These are phyloP conservation scores for Platynereis dumerilii DNA, from an alignment of 2,888 invertebrate species.

Conservation along the genomic window DNA sequence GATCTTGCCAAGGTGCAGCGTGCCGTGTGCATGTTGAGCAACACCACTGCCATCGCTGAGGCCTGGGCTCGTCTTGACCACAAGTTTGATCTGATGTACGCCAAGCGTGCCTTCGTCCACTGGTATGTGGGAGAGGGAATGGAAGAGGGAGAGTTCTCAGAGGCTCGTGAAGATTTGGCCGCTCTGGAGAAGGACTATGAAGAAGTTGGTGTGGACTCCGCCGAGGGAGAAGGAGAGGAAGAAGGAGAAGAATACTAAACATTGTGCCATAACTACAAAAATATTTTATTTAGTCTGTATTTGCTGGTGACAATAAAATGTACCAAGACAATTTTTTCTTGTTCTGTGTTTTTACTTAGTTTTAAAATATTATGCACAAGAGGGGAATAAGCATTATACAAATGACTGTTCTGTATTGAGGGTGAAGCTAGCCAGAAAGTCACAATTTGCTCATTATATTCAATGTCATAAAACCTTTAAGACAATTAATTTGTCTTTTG, in stretches of 20 bases:
- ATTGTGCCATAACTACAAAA: no score
- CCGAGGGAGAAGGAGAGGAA: constrained; percentile 14
- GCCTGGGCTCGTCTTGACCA: constrained; percentile 25
- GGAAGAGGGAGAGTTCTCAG: constrained; percentile 23
- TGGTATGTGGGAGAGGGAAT: constrained; percentile 23
- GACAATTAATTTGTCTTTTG: no score
- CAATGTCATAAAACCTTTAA: no score
- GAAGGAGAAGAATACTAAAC: constrained; percentile 13
- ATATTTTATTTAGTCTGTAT: no score
- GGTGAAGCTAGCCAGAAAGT: no score
- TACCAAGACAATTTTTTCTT: no score
- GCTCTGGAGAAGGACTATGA: constrained; percentile 23
- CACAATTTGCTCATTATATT: no score
- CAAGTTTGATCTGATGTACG: constrained; percentile 23
- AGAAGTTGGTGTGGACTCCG: constrained; percentile 15
- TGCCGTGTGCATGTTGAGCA: constrained; percentile 78
- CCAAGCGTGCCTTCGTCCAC: constrained; percentile 24
- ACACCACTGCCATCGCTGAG: constrained; percentile 23
- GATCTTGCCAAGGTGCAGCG: constrained; percentile 77
- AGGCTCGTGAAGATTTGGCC: constrained; percentile 22
- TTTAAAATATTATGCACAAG: no score
- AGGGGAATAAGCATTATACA: no score
- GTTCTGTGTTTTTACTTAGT: no score
- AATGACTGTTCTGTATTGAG: no score
- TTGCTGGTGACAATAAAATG: no score